A percentile compares a stretch with the other conserved stretches of the same genome.
Conservation (phyloP, 2,113 vertebrate species). For the Platichthys stellatus region DNA sequence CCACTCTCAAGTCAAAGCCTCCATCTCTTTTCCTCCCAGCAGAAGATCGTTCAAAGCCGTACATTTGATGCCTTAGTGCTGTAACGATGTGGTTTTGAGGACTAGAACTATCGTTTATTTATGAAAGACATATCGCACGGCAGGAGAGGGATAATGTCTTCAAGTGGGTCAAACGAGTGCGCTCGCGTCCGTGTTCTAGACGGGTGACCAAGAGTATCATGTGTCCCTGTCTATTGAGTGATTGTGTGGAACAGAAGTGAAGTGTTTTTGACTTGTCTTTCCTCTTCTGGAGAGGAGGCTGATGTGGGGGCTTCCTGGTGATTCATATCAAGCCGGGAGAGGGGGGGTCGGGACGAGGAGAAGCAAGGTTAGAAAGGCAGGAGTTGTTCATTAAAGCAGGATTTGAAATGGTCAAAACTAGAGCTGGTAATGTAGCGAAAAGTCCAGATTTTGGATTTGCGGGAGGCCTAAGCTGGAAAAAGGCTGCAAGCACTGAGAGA, state of each 20-base stretch:
- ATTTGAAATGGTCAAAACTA: constrained; percentile 17
- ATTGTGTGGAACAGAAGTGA: constrained; percentile 70
- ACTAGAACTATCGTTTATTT: constrained; percentile 75
- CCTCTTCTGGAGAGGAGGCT: constrained; percentile 54
- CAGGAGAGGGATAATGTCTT: constrained; percentile 69
- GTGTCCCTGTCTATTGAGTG: constrained; percentile 66
- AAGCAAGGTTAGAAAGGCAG: constrained; percentile 13
- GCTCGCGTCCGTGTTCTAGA: constrained; percentile 45
- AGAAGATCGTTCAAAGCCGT: constrained; percentile 67
- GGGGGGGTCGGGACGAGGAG: constrained; percentile 9
- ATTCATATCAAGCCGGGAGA: constrained; percentile 59
- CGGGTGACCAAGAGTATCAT: constrained; percentile 72
- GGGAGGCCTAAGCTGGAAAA: constrained; percentile 37
- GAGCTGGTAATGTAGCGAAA: constrained; percentile 22
- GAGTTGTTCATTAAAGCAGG: constrained; percentile 10
- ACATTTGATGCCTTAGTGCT: constrained; percentile 72
- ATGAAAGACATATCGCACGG: constrained; percentile 71
- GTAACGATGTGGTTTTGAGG: constrained; percentile 76
- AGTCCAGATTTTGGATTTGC: too few relatives aligned
- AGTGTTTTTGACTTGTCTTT: constrained; percentile 70
- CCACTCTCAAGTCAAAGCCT: constrained; percentile 67
- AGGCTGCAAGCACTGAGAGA: constrained; percentile 41
- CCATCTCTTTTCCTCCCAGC: constrained; percentile 60
- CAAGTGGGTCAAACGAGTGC: constrained; percentile 67
- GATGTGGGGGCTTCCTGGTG: constrained; percentile 66